A percentile compares a stretch with the other conserved stretches of the same genome.
Evolutionary conservation across 2,888 invertebrate species (phyloP).

Genomic region (Eupithecia abbreviata): DNA sequence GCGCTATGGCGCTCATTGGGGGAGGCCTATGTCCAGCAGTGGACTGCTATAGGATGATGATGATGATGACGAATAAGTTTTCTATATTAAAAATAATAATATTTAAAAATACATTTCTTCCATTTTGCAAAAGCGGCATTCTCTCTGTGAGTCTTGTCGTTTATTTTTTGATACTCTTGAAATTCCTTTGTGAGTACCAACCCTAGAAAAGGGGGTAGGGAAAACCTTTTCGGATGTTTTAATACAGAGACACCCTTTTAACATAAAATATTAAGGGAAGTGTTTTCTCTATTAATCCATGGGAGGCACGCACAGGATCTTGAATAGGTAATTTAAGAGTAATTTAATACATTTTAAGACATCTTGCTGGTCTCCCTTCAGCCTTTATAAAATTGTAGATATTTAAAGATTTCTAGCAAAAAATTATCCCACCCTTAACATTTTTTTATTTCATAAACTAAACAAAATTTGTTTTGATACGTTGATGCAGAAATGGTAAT

Average conservation of each 20-base stretch:
- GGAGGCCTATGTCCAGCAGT: too few relatives aligned
- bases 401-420: too few relatives aligned
- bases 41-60: too few relatives aligned
- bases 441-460: neutral
- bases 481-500: neutral
- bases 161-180: neutral
- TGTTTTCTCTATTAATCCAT: slow-evolving; percentile 13
- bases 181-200: slow-evolving; percentile 9
- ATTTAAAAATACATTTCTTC: neutral
- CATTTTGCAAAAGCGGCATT: neutral
- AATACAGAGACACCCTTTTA: slow-evolving; percentile 38
- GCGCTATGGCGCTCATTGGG: too few relatives aligned
- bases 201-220: slow-evolving; percentile 15
- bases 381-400: too few relatives aligned
- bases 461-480: neutral
- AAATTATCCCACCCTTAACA: too few relatives aligned
- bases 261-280: slow-evolving; percentile 38
- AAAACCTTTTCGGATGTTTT: slow-evolving; percentile 30
- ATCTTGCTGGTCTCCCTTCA: neutral
- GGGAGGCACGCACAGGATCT: neutral
- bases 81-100: too few relatives aligned
- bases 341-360: neutral
- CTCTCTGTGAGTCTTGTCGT: neutral
- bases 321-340: neutral
- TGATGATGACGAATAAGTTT: too few relatives aligned